Evolutionary conservation across 2,113 vertebrate genomes (phyloP), one percentile per base, ranked within the genome.

Genomic region (Clarias batrachus): DNA sequence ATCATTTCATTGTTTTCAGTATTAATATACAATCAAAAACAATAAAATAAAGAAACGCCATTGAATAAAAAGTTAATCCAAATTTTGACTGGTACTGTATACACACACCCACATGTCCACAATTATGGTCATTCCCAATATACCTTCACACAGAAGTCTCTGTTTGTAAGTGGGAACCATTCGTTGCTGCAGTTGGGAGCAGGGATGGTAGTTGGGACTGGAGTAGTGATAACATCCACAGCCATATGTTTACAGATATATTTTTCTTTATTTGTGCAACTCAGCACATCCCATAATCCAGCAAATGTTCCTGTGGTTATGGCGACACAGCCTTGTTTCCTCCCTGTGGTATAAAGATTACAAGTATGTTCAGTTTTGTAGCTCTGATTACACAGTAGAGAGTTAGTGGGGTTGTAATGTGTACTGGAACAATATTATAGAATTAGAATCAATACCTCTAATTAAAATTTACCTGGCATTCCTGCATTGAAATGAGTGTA

Each of bases 231-330:
- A 2, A 95, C 94, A 81, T 96, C 97, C 60, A 96, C 95, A 65
- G 96, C 97, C 94, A 94, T 94, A 11, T 95, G 87, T 89, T 98
- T 98, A 91, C 98, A 99, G 48, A 99, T 94, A 91, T 96, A 99
- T 85, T 97, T 98, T 83, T 95, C 95, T 68, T 92, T 95, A 84
- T 96, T 96, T 63, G 95, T 94, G 91, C 98, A 99, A 82, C 93
- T 95, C 88, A 97, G 88, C 85, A 98, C 91, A 93, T 98, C 97
- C 98, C 98, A 99, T 89, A 99, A 94, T 88, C 98, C 98, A 54
- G 97, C 97, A 57, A 95, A 88, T 88, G 92, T 82, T 56, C 97
- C 97, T n/a, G 97, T 98, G 79, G 87, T 96, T 94, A 99, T 97
- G 33, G 95, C 97, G 88, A 97, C 96, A 1, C 98, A 99, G 7